A percentile compares a stretch with the other conserved stretches of the same genome.
Evolutionary conservation across 1,140 invertebrate genomes (phyloP).

Genomic region (Polypedilum vanderplanki): DNA sequence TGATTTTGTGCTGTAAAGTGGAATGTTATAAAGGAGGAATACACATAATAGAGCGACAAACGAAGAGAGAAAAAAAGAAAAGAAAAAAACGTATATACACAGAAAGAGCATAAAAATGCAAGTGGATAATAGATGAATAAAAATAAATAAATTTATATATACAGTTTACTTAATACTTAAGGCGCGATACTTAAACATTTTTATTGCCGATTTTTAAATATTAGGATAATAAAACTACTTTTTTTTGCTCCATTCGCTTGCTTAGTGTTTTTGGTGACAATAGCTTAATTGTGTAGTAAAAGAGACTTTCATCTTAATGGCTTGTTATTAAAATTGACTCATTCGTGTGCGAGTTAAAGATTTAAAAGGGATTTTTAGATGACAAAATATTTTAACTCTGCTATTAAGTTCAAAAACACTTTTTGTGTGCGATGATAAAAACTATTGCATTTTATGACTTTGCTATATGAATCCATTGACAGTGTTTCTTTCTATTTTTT

Average conservation of each 20-base stretch:
- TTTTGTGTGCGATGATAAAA: no score
- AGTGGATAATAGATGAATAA: conserved; percentile 11
- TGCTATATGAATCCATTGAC: no score
- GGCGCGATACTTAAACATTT: background rate
- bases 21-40: conserved; percentile 23
- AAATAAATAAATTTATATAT: background rate
- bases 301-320: background rate
- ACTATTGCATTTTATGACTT: no score
- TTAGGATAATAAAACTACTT: conserved; percentile 10
- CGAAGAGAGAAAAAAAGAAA: background rate
- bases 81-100: background rate
- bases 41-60: conserved; percentile 21
- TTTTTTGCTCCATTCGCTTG: no score
- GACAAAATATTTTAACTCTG: no score
- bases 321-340: no score
- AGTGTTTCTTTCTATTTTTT: no score
- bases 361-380: no score
- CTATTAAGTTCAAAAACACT: no score
- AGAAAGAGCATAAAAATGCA: conserved; percentile 13
- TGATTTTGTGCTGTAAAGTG: conserved; percentile 24
- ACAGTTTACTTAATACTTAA: background rate
- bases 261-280: background rate
- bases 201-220: conserved; percentile 2
- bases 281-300: conserved; percentile 7
- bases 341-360: no score